These are phyloP conservation scores for Opisthocomus hoazin DNA, from an alignment of 2,113 vertebrate genomes.

Conservation along the genomic window DNA sequence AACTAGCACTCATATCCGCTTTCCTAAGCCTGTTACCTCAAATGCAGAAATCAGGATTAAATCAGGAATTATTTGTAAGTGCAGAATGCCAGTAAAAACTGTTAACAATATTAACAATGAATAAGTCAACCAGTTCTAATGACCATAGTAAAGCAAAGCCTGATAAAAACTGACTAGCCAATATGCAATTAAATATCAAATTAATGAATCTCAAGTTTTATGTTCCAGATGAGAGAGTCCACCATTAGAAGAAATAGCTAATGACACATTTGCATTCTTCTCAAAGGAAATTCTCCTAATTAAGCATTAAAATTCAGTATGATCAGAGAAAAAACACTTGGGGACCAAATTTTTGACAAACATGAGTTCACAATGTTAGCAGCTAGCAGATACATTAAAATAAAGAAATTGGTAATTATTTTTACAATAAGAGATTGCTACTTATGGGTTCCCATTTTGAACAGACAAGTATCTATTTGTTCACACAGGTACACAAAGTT, in stretches of 20 bases:
- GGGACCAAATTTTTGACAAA: not conserved
- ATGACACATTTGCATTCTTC: not conserved
- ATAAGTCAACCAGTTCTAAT: not conserved
- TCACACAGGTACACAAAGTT: not conserved
- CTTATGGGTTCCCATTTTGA: not conserved
- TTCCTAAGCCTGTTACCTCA: not conserved
- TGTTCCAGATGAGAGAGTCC: not conserved
- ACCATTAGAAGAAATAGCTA: not conserved
- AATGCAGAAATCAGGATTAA: not conserved
- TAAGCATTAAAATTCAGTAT: not conserved
- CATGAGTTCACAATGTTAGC: not conserved
- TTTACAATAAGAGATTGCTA: not conserved
- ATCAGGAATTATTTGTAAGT: not conserved
- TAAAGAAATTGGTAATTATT: not conserved
- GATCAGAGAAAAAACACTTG: not conserved
- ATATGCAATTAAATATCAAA: constrained; percentile 1
- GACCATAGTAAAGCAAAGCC: not conserved
- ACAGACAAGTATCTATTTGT: not conserved
- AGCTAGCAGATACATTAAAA: not conserved
- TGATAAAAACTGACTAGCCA: not conserved
- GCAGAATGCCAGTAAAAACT: not conserved
- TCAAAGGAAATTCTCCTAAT: not conserved
- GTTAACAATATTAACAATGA: not conserved
- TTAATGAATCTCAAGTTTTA: not conserved
- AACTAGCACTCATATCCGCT: not conserved